Conservation (phyloP, 2,113 vertebrate species). For the Chrysochloris asiatica region DNA sequence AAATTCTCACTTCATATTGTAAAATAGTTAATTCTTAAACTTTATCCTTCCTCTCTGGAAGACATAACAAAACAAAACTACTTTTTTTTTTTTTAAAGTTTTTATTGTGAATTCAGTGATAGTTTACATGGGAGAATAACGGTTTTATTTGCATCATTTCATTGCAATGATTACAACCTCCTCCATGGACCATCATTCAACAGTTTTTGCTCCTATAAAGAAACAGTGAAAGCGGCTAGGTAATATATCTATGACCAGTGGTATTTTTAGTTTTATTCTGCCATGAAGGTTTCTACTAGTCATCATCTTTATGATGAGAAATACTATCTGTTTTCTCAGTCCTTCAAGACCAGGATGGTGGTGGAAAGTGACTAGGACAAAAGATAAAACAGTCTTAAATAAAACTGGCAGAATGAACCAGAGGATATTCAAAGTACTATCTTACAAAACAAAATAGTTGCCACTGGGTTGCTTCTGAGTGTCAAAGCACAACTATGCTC, state of each 20-base stretch:
- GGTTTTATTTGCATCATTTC: too few species aligned
- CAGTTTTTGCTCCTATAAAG: too few species aligned
- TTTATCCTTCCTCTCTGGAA: not conserved
- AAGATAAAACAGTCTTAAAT: not conserved
- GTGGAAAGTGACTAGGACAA: not conserved
- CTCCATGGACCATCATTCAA: too few species aligned
- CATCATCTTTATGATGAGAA: not conserved
- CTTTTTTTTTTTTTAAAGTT: too few species aligned
- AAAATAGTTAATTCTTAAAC: not conserved
- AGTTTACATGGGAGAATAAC: too few species aligned
- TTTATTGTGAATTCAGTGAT: too few species aligned
- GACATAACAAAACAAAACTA: not conserved
- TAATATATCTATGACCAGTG: not conserved
- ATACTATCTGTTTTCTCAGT: not conserved
- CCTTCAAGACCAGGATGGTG: not conserved
- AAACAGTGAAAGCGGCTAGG: not conserved
- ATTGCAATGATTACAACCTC: too few species aligned
- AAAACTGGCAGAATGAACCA: not conserved
- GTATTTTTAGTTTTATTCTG: not conserved
- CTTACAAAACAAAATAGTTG: not conserved
- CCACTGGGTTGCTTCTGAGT: not conserved
- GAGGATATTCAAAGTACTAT: not conserved
- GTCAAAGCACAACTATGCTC: not conserved
- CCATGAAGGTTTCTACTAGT: not conserved
- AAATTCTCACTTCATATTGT: not conserved